Conservation (phyloP, 2,113 vertebrate species). For the Hypomesus transpacificus region DNA sequence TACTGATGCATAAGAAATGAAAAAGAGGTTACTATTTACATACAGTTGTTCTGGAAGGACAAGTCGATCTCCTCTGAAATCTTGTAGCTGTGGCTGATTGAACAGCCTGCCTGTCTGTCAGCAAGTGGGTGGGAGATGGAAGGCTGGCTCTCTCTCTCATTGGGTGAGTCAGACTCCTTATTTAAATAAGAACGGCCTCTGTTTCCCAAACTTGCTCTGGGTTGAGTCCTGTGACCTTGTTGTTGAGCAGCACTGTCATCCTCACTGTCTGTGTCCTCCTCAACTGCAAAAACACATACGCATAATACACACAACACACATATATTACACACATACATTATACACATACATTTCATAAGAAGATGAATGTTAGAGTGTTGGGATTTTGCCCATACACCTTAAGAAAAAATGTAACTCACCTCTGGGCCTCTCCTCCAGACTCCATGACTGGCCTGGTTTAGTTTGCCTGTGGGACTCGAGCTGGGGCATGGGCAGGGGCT, state of each 20-base stretch:
- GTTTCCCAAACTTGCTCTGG: constrained; percentile 45
- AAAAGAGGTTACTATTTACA: constrained; percentile 19
- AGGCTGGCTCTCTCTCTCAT: constrained; percentile 65
- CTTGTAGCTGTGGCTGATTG: constrained; percentile 68
- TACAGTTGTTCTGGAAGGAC: constrained; percentile 66
- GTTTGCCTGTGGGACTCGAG: constrained; percentile 39
- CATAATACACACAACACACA: not conserved
- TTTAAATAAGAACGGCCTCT: constrained; percentile 37
- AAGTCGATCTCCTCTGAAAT: constrained; percentile 59
- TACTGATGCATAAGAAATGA: no score
- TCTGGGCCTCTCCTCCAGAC: constrained; percentile 43
- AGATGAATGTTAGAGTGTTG: not conserved
- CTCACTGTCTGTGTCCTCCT: constrained; percentile 55
- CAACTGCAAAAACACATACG: constrained; percentile 18
- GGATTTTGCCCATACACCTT: no score
- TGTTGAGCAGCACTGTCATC: constrained; percentile 35
- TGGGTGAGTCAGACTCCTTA: constrained; percentile 62
- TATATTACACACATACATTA: constrained; percentile 9
- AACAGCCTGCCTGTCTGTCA: constrained; percentile 53
- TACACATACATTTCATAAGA: not conserved
- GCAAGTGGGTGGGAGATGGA: constrained; percentile 43
- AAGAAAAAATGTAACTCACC: constrained; percentile 49
- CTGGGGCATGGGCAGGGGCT: constrained; percentile 15
- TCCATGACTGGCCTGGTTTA: constrained; percentile 36
- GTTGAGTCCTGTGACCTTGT: constrained; percentile 33